phyloP scores from a whole-genome alignment of 2,888 invertebrate genomes.

The Parthenolecanium corni region DNA sequence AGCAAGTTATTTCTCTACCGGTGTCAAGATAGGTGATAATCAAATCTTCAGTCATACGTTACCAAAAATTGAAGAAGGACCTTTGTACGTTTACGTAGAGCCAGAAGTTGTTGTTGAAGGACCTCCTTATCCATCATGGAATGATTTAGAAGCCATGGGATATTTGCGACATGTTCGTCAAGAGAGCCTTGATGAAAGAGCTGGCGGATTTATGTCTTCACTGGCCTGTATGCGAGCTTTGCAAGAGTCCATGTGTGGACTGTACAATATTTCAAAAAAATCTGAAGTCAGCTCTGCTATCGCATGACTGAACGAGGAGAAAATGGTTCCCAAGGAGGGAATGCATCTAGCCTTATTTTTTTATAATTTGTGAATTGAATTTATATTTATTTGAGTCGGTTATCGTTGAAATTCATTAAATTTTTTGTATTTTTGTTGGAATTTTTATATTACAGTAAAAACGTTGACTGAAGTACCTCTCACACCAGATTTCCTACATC shows the following conservation, averaged over 20 bases:
- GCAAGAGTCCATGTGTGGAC: constrained; percentile 23
- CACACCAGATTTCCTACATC: no score
- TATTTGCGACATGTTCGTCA: constrained; percentile 64
- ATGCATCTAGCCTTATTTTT: constrained; percentile 1
- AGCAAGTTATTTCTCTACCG: constrained; percentile 69
- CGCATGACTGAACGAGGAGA: no score
- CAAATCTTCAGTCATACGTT: constrained; percentile 48
- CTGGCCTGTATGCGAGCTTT: constrained; percentile 16
- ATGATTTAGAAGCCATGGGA: constrained; percentile 52
- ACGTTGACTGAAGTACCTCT: neutral
- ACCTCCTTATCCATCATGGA: constrained; percentile 54
- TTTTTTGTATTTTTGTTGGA: neutral
- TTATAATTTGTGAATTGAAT: neutral
- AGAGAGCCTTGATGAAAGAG: constrained; percentile 62
- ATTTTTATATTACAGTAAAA: neutral
- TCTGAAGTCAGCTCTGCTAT: no score
- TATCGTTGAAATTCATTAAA: neutral
- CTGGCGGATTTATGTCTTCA: constrained; percentile 59
- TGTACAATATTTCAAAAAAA: constrained; percentile 13
- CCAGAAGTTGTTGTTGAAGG: constrained; percentile 54
- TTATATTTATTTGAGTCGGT: neutral
- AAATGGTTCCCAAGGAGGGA: no score
- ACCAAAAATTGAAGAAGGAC: constrained; percentile 64
- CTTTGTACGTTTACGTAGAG: constrained; percentile 57
- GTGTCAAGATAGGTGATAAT: constrained; percentile 44